Evolutionary conservation across 2,113 vertebrate genomes (phyloP).

Genomic region (Pelecanoides urinatrix): DNA sequence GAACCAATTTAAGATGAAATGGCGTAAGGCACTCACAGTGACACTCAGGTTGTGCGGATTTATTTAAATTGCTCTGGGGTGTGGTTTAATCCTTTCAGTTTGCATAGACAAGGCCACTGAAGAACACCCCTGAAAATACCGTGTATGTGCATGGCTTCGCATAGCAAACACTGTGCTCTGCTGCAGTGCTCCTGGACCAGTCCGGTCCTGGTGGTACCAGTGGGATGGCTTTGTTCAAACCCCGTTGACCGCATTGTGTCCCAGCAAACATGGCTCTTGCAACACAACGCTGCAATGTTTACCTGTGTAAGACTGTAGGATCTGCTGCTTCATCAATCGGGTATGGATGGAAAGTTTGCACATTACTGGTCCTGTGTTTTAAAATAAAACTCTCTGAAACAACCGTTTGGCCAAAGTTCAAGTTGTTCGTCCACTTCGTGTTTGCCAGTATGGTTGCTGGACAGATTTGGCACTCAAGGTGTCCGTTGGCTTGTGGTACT

Average conservation of each 20-base stretch:
- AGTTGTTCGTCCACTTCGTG: not conserved
- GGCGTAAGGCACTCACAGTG: not conserved
- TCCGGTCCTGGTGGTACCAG: rapidly evolving
- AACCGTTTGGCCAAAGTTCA: not conserved
- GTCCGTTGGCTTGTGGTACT: not conserved
- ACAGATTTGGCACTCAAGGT: not conserved
- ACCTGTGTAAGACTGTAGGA: rapidly evolving
- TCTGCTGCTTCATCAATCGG: not conserved
- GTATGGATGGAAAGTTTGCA: not conserved
- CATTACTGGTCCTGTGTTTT: not conserved
- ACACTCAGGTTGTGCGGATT: not conserved
- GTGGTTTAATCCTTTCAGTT: not conserved
- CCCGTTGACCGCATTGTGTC: rapidly evolving
- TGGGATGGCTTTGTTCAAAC: not conserved
- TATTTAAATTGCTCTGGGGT: not conserved
- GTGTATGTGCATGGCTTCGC: rapidly evolving
- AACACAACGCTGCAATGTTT: rapidly evolving
- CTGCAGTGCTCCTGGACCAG: not conserved
- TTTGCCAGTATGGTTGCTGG: not conserved
- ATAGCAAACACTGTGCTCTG: rapidly evolving
- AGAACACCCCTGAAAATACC: not conserved
- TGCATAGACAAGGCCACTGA: not conserved
- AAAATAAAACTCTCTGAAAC: not conserved
- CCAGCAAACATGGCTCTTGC: not conserved
- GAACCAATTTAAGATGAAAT: not conserved